Percentiles rank a stretch among this genome's conserved stretches.
phyloP scores from a whole-genome alignment of 2,797 vertebrate genomes.

The Sternotherus odoratus region DNA sequence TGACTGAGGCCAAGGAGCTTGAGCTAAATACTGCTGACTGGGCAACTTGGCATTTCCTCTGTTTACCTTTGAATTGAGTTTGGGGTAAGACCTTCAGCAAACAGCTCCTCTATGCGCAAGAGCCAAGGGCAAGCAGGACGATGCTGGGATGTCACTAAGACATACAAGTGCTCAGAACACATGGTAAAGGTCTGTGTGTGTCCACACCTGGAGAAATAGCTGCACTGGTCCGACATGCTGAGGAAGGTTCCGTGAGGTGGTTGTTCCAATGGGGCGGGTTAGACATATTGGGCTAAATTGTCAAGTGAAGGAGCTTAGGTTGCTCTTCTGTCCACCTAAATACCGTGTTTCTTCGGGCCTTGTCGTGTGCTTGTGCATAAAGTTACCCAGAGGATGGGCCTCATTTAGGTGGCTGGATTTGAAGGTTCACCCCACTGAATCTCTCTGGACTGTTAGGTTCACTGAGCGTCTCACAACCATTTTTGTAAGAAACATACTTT shows the following conservation, averaged over 20 bases:
- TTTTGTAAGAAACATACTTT: not conserved
- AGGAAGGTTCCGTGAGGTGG: not conserved
- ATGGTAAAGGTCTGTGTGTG: too few species aligned
- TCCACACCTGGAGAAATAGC: not conserved
- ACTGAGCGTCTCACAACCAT: not conserved
- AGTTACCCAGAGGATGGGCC: not conserved
- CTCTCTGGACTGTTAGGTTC: not conserved
- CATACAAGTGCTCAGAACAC: too few species aligned
- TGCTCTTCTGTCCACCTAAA: not conserved
- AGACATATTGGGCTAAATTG: not conserved
- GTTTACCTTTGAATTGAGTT: accelerated
- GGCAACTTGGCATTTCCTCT: not conserved
- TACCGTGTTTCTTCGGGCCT: not conserved
- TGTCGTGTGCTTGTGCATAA: not conserved
- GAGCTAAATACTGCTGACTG: not conserved
- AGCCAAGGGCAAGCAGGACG: not conserved
- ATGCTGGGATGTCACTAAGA: not conserved
- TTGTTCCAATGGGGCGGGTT: accelerated
- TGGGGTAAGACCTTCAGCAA: not conserved
- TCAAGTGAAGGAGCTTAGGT: not conserved
- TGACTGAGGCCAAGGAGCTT: accelerated
- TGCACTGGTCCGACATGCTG: not conserved
- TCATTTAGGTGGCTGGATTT: not conserved
- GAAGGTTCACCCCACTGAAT: not conserved
- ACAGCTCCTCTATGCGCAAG: not conserved